Evolutionary conservation across 2,888 invertebrate species (phyloP).

Genomic region (Drosophila greeni): DNA sequence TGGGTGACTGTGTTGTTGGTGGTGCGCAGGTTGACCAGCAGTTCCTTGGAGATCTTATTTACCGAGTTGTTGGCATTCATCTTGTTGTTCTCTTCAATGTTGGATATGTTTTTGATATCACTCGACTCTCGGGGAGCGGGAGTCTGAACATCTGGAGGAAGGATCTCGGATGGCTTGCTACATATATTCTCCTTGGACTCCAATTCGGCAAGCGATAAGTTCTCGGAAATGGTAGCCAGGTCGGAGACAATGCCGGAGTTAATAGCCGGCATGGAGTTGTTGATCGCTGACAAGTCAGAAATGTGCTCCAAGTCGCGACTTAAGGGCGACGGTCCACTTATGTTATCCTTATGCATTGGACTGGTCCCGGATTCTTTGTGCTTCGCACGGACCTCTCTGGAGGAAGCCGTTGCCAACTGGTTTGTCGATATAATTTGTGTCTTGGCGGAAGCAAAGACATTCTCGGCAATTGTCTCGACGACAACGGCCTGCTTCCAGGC

Average conservation of each 20-base stretch:
- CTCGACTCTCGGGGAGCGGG: constrained; percentile 19
- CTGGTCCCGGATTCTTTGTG: constrained; percentile 60
- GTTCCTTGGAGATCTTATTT: constrained; percentile 76
- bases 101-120: constrained; percentile 79
- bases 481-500: constrained; percentile 92
- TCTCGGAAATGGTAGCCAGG: constrained; percentile 92
- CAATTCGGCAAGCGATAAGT: constrained; percentile 84
- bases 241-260: constrained; percentile 82
- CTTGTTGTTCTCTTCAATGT: constrained; percentile 79
- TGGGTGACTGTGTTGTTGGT: constrained; percentile 70
- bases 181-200: constrained; percentile 45
- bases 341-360: constrained; percentile 37
- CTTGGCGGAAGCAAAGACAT: constrained; percentile 85
- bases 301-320: constrained; percentile 81
- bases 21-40: constrained; percentile 75
- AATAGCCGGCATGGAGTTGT: constrained; percentile 84
- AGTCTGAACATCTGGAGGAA: constrained; percentile 7
- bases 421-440: constrained; percentile 84
- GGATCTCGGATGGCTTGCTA: constrained; percentile 24
- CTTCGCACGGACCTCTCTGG: constrained; percentile 30
- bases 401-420: constrained; percentile 37
- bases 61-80: constrained; percentile 78
- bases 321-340: constrained; percentile 71
- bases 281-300: constrained; percentile 85
- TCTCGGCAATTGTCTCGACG: constrained; percentile 93